Conservation (phyloP, 2,888 invertebrate genomes). For the Philhelius pedissequus region DNA sequence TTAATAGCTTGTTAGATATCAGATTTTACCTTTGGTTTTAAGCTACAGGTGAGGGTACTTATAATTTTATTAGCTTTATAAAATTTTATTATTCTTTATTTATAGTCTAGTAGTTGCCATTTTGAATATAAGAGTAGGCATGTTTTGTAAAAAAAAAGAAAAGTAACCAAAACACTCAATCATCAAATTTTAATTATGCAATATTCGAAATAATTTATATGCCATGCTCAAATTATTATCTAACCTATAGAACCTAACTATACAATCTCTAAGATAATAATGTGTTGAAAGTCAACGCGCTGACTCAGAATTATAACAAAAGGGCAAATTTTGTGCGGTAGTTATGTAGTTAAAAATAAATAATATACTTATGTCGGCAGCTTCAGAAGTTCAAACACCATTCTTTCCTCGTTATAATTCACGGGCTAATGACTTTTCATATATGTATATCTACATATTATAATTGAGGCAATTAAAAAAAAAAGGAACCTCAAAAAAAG, state of each 20-base stretch:
- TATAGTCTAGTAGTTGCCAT: too few species aligned
- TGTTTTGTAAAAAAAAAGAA: not conserved
- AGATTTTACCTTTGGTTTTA: too few species aligned
- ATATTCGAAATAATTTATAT: not conserved
- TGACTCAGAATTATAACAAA: not conserved
- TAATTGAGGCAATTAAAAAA: constrained; percentile 15
- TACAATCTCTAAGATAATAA: not conserved
- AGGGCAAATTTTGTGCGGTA: not conserved
- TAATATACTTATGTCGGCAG: not conserved
- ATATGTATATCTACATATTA: too few species aligned
- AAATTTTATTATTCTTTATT: too few species aligned
- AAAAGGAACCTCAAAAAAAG: not conserved
- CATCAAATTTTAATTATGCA: not conserved
- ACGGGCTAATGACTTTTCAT: not conserved
- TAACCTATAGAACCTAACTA: not conserved
- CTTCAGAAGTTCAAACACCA: not conserved
- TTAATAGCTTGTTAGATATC: too few species aligned
- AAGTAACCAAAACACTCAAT: not conserved
- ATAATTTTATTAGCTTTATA: too few species aligned
- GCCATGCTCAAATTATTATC: not conserved
- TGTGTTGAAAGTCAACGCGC: not conserved
- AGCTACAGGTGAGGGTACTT: too few species aligned
- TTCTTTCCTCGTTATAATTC: not conserved
- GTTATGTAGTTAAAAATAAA: not conserved
- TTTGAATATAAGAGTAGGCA: not conserved